A percentile compares a stretch with the other conserved stretches of the same genome.
Evolutionary conservation across 2,113 vertebrate species (phyloP).

Genomic region (Pomatorhinus ruficollis): DNA sequence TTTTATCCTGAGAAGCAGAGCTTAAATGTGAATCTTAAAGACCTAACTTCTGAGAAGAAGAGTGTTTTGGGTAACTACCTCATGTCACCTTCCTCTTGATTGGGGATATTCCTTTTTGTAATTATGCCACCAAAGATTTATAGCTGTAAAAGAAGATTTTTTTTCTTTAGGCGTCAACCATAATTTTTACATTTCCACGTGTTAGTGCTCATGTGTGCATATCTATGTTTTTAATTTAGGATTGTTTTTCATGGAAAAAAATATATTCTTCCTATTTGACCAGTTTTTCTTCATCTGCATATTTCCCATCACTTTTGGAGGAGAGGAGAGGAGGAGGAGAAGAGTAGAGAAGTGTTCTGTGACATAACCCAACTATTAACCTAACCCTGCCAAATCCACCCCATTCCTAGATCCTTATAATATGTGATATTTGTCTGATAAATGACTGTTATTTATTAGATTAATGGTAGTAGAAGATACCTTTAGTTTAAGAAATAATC

Average conservation of each 20-base stretch:
- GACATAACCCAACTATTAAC: not conserved
- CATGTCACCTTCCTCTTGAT: not conserved
- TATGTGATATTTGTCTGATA: not conserved
- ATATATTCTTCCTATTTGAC: not conserved
- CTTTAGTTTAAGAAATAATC: not conserved
- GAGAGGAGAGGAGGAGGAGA: not conserved
- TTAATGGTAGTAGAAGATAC: not conserved
- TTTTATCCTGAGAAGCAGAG: constrained; percentile 37
- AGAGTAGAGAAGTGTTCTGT: not conserved
- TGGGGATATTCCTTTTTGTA: not conserved
- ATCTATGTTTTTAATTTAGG: not conserved
- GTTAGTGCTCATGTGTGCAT: not conserved
- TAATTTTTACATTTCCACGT: not conserved
- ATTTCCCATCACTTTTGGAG: not conserved
- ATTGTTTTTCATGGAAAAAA: not conserved
- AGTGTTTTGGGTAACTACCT: not conserved
- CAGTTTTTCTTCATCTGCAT: not conserved
- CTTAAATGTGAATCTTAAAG: constrained; percentile 11
- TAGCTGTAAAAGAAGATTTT: not conserved
- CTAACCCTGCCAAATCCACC: not conserved
- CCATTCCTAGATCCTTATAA: not conserved
- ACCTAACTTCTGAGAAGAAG: not conserved
- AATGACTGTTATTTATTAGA: not conserved
- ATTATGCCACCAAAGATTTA: not conserved
- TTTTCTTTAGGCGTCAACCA: not conserved